These are phyloP conservation scores for Rhynchonycteris naso DNA, from an alignment of 2,797 vertebrate species.

Conservation along the genomic window DNA sequence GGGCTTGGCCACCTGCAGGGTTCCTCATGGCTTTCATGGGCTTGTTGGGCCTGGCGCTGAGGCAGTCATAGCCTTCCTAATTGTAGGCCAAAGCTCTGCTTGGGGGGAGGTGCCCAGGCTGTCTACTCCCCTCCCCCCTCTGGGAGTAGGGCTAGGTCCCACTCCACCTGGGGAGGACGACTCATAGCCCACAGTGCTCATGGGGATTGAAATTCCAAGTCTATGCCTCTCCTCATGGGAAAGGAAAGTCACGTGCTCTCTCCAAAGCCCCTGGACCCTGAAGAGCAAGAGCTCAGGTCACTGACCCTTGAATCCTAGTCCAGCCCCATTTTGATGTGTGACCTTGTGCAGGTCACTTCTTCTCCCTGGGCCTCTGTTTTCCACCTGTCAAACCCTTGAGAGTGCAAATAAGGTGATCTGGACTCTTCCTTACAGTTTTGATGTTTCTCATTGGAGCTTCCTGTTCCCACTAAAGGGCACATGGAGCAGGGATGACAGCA, in stretches of 20 bases:
- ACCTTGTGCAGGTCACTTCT: neutral
- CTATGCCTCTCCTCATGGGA: neutral
- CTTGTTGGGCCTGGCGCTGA: neutral
- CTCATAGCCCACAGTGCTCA: neutral
- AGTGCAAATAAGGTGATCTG: neutral
- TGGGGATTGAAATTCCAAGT: neutral
- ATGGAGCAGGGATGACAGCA: neutral
- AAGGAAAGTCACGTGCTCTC: neutral
- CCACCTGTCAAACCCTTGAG: neutral
- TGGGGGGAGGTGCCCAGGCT: constrained; percentile 23
- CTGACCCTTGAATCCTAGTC: neutral
- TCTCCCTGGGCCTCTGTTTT: neutral
- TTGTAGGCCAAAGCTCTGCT: constrained; percentile 67
- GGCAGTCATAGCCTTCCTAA: constrained; percentile 63
- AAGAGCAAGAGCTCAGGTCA: neutral
- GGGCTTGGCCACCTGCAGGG: constrained; percentile 64
- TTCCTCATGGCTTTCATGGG: constrained; percentile 14
- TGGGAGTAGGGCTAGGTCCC: neutral
- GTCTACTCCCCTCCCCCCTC: neutral
- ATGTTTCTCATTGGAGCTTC: neutral
- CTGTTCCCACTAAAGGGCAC: neutral
- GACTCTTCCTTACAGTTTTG: neutral
- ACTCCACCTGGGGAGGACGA: neutral
- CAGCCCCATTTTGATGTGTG: neutral
- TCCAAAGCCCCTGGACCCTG: neutral